Conservation (phyloP, 2,113 vertebrate species). For the Propithecus coquereli region DNA sequence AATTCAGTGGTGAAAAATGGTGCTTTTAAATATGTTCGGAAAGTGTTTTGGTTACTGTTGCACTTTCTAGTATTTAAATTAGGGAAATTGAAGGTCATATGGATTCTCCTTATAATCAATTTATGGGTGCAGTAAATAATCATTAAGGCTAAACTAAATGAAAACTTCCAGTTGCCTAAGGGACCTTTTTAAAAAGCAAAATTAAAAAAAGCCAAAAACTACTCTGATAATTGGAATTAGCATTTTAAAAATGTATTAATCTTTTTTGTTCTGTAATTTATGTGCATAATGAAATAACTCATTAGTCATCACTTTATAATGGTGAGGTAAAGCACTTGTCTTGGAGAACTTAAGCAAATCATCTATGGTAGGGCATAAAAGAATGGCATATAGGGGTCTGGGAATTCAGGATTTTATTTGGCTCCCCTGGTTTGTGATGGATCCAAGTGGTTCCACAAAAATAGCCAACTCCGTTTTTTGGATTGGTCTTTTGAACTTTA, state of each 20-base stretch:
- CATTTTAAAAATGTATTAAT: conserved; percentile 11
- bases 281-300: neutral
- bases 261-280: neutral
- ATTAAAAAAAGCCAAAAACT: neutral
- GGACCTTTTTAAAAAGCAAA: neutral
- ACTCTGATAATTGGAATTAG: conserved; percentile 14
- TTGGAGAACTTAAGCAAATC: neutral
- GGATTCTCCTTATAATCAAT: conserved; percentile 21
- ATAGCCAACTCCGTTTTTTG: neutral
- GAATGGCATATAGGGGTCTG: neutral
- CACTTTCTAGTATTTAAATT: conserved; percentile 38
- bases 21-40: conserved; percentile 26
- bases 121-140: neutral
- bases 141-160: conserved; percentile 3
- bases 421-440: neutral
- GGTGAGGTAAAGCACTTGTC: neutral
- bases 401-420: neutral
- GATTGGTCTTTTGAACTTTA: conserved; percentile 2
- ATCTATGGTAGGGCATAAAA: neutral
- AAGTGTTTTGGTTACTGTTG: conserved; percentile 1
- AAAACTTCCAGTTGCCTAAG: conserved; percentile 15
- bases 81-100: conserved; percentile 13
- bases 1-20: conserved; percentile 20
- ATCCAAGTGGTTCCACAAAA: neutral
- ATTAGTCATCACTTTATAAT: neutral